A percentile compares a stretch with the other conserved stretches of the same genome.
Evolutionary conservation across 2,113 vertebrate genomes (phyloP).

Genomic region (Phylloscopus trochilus): DNA sequence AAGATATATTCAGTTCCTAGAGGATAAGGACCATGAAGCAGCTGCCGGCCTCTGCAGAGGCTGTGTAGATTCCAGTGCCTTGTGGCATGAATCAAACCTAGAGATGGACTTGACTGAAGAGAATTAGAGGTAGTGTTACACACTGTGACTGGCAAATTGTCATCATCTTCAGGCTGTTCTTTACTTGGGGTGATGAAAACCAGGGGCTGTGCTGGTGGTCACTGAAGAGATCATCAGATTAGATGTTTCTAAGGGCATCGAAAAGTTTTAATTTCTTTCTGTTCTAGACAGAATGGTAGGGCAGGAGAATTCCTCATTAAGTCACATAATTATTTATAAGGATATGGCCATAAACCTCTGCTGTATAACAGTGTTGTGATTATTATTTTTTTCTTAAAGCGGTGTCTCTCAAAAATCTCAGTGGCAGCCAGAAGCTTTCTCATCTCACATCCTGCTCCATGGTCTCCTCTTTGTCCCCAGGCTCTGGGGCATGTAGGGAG

Average conservation of each 20-base stretch:
- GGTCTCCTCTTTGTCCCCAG: background rate
- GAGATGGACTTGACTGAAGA: background rate
- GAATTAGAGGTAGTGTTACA: background rate
- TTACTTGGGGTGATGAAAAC: background rate
- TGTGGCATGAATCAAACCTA: background rate
- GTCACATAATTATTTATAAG: background rate
- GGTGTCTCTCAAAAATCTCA: background rate
- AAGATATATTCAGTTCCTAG: background rate
- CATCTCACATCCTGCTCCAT: background rate
- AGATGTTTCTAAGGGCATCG: background rate
- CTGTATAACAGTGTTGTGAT: no score
- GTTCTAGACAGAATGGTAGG: background rate
- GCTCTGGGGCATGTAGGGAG: background rate
- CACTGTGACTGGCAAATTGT: background rate
- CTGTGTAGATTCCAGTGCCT: background rate
- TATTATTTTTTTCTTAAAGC: background rate
- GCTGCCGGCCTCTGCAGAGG: background rate
- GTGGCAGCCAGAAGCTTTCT: background rate
- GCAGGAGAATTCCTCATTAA: background rate
- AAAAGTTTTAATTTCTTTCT: background rate
- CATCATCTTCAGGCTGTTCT: background rate
- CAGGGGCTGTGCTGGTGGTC: background rate
- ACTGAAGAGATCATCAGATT: background rate
- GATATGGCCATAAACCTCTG: background rate
- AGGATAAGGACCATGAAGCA: background rate